Conservation (phyloP, 2,113 vertebrate genomes). For the Cranoglanis bouderius region DNA sequence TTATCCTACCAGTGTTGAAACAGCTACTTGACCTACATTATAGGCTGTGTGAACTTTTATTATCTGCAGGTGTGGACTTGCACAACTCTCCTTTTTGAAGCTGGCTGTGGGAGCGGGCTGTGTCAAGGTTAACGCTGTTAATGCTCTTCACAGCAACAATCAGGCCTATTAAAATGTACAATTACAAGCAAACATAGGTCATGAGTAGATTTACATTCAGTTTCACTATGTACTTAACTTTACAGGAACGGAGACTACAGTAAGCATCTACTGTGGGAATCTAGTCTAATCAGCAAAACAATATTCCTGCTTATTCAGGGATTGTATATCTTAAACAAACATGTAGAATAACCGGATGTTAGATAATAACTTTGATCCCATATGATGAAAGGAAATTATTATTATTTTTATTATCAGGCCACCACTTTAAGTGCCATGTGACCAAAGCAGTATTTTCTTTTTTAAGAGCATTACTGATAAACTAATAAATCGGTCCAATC, state of each 20-base stretch:
- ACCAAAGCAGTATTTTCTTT: background rate
- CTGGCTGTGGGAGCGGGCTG: constrained; percentile 12
- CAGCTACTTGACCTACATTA: background rate
- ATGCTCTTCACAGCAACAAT: background rate
- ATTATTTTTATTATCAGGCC: background rate
- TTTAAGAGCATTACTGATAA: background rate
- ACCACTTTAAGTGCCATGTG: background rate
- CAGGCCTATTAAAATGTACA: constrained; percentile 26
- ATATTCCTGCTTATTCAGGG: constrained; percentile 7
- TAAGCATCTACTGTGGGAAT: background rate
- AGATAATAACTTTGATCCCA: constrained; percentile 38
- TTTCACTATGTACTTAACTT: background rate
- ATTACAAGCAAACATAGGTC: constrained; percentile 3
- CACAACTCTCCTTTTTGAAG: background rate
- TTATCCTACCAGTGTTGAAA: background rate
- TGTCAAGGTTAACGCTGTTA: constrained; percentile 43
- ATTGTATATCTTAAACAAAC: constrained; percentile 46
- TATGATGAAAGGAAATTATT: background rate
- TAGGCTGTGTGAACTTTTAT: background rate
- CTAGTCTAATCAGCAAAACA: constrained; percentile 28
- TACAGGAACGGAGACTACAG: background rate
- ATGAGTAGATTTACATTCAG: constrained; percentile 11
- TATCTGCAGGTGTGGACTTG: constrained; percentile 27
- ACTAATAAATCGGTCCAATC: background rate
- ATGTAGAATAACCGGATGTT: constrained; percentile 35